Base-by-base conservation (phyloP, 2,888 invertebrate species). In the Monochamus alternatus region DNA sequence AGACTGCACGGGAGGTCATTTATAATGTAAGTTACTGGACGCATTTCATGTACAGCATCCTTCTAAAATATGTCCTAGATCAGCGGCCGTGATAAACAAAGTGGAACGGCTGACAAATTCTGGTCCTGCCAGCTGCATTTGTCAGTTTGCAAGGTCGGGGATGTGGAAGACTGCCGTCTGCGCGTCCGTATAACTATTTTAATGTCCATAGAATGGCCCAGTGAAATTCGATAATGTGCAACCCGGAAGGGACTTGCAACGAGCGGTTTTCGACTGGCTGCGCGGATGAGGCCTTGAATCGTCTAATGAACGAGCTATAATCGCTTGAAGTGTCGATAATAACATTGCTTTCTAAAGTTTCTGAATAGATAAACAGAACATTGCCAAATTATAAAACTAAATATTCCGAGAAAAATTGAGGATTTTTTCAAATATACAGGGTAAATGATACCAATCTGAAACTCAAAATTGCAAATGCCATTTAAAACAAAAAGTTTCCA, bases 161-260 rank as follows among this genome's bases (percentile, higher is more conserved):
- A 66, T 73, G 65, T 73, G 73, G 73, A 73, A 73, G 73, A 73
- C 73, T 73, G 73, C 73, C 73, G 60, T 69, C 69, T 60, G 71
- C 71, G 63, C 71, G 71, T 71, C 71, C 52, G 38, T 71, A 12
- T 71, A 71, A 51, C 71, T 71, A 71, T 71, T 51, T 71, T 71
- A 71, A 22, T 62, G 71, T 71, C 63, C 63, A 71, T 71, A 71
- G 51, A 55, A 22, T 55, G n/a, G 5, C 55, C 22, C 55, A 22
- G 55, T 55, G 55, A 55, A 55, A 55, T 55, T 55, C 14, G 55
- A n/a, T 55, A n/a, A 14, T 7, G 55, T 55, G 38, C 38, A 14
- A 14, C n/a, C 14, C 14, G 14, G 22, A 55, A 55, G n/a, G n/a
- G n/a, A 55, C 55, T 55, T 55, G 22, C 22, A n/a, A 14, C 55